Base-by-base conservation (phyloP, 2,888 invertebrate species). In the Lumbricus terrestris region DNA sequence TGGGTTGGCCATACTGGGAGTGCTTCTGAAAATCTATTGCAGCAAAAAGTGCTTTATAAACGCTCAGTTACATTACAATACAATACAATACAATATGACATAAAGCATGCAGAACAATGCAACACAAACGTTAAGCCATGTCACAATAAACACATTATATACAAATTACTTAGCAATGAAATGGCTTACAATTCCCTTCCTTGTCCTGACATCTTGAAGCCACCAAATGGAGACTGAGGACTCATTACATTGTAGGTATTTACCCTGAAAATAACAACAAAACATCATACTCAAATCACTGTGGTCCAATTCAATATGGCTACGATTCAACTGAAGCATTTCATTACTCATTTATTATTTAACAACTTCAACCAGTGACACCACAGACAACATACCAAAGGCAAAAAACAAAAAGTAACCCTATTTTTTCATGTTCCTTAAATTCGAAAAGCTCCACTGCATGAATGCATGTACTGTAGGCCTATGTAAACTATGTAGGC, bases 161-260 rank as follows among this genome's bases (percentile, higher is more conserved):
- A n/a, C n/a, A n/a, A n/a, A 69, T n/a, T 47, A 54, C 69, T 20
- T 37, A 89, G 33, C 23, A 8, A 37, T 35, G 13, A n/a, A n/a
- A n/a, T 35, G 6, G 82, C 90, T 90, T 94, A 94, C 91, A 91
- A 89, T 88, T 92, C 92, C 35, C 92, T 88, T 82, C 91, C 91
- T 11, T 54, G 42, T 35, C 92, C 92, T 5, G 92, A 92, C 90
- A 90, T 89, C 88, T 92, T 92, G 89, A 89, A 92, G 6, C 92
- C 92, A 42, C 92, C 92, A 47, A 92, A 92, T 69, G 92, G 92
- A 69, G 89, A 90, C 82, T 91, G 90, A 20, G 88, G 35, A 15
- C 38, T 82, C 20, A 90, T 82, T 35, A 34, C 82, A 20, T 88
- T 82, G 82, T 92, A 92, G n/a, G 88, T 88, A 90, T 92, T 92